Percentiles rank a stretch among this genome's conserved stretches.
These are phyloP conservation scores for Ovibos moschatus DNA, from an alignment of 2,113 vertebrate species.

Conservation along the genomic window DNA sequence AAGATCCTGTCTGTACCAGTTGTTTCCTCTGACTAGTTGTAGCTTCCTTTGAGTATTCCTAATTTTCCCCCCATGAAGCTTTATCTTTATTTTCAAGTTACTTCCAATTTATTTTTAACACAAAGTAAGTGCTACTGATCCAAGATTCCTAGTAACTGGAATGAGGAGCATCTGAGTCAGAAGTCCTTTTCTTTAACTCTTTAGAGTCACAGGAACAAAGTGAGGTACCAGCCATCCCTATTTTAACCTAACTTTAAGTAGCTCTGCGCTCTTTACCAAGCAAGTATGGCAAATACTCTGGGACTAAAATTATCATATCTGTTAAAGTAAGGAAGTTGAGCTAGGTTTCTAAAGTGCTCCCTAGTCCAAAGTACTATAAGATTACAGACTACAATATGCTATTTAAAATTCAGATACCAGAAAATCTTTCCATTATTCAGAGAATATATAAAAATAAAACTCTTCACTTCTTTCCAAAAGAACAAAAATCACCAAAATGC, in stretches of 20 bases:
- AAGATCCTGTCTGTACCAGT: neutral
- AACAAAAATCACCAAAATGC: constrained; percentile 46
- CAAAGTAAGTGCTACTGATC: neutral
- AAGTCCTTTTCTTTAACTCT: neutral
- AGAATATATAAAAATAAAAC: constrained; percentile 34
- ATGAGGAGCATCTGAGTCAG: neutral
- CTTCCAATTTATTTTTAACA: constrained; percentile 44
- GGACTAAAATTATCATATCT: neutral
- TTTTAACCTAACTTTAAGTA: neutral
- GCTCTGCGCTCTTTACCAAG: neutral
- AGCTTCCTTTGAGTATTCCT: constrained; percentile 37
- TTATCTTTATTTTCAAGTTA: neutral
- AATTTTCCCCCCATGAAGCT: neutral
- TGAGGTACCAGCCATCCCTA: neutral
- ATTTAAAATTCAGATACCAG: constrained; percentile 43
- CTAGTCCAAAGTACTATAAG: neutral
- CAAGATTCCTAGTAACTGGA: neutral
- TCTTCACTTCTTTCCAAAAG: constrained; percentile 10
- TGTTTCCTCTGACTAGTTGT: constrained; percentile 1
- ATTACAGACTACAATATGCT: neutral
- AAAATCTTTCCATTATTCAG: constrained; percentile 50
- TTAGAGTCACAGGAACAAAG: neutral
- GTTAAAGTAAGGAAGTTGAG: neutral
- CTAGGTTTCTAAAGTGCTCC: neutral
- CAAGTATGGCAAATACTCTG: neutral